Base-by-base conservation (phyloP, 1,140 invertebrate genomes). In the Hycleus cichorii region DNA sequence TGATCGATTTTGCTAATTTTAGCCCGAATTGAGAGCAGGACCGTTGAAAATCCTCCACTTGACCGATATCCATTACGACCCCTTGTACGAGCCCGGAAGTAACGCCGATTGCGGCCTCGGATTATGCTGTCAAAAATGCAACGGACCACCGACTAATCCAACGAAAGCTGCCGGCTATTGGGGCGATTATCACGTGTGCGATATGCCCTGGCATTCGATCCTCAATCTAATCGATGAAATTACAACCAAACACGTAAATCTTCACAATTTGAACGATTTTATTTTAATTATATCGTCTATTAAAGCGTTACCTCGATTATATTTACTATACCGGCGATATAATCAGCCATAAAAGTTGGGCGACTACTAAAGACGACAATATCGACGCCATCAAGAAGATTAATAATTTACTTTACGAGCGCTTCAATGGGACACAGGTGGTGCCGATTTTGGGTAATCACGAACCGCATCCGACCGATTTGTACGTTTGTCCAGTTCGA, bases 261-360 rank as follows among this genome's bases (percentile, higher is more conserved):
- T n/a, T 5, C 10, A 11, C 9, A 49, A 12, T 40, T 49, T 49
- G 39, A 18, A 32, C 4, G 25, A 26, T 24, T 24, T 10, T 47
- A 25, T 11, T 42, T 32, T 39, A 11, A 40, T 12, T 32, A 6
- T 6, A 50, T n/a, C 38, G 9, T 18, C 18, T 18, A 42, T 12
- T 11, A 49, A 32, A 32, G 32, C 4, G 32, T 57, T 42, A 43
- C 11, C 78, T 87, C 51, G 86, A 91, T 58, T 81, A 81, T 27
- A 78, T 94, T 53, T 87, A 91, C 65, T 92, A 90, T 74, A 91
- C 91, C 11, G 92, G 92, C 3, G 92, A 95, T 69, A 79, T 91
- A 7, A 83, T 92, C 44, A 83, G 90, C 60, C 92, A 95, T 69
- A 85, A 85, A 67, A 78, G 90, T 26, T 95, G 91, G 90, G 84